A percentile compares a stretch with the other conserved stretches of the same genome.
Conservation (phyloP, 2,888 invertebrate genomes). For the Agrochola circellaris region DNA sequence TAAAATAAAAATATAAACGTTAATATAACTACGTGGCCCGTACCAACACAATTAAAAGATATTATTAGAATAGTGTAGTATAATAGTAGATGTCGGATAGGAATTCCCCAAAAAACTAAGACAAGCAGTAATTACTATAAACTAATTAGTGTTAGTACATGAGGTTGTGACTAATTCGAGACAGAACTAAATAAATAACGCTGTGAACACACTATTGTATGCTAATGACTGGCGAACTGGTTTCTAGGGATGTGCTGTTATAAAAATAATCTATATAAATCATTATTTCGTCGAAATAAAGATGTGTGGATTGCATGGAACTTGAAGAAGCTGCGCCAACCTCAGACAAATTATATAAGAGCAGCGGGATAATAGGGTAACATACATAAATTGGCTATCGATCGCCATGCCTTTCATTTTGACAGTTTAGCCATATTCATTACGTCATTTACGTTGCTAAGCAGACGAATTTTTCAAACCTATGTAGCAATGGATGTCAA, state of each 20-base stretch:
- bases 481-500: no score
- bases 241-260: conserved; percentile 54
- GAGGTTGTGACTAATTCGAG: conserved; percentile 23
- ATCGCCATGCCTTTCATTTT: no score
- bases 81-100: no score
- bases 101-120: conserved; percentile 41
- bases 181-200: conserved; percentile 50
- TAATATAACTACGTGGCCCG: not conserved
- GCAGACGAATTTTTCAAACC: no score
- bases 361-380: no score
- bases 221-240: conserved; percentile 50
- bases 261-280: not conserved
- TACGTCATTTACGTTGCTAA: no score
- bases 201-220: conserved; percentile 63
- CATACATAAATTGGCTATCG: no score
- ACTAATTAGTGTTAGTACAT: conserved; percentile 42
- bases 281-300: not conserved
- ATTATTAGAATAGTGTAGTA: not conserved
- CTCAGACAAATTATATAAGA: not conserved
- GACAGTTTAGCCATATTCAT: no score
- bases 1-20: not conserved
- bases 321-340: not conserved
- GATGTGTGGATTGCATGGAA: not conserved
- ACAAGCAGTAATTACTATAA: conserved; percentile 32
- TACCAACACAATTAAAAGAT: not conserved